Percentiles rank a stretch among this genome's conserved stretches.
phyloP scores from a whole-genome alignment of 2,888 invertebrate genomes.

The Xestia xanthographa region DNA sequence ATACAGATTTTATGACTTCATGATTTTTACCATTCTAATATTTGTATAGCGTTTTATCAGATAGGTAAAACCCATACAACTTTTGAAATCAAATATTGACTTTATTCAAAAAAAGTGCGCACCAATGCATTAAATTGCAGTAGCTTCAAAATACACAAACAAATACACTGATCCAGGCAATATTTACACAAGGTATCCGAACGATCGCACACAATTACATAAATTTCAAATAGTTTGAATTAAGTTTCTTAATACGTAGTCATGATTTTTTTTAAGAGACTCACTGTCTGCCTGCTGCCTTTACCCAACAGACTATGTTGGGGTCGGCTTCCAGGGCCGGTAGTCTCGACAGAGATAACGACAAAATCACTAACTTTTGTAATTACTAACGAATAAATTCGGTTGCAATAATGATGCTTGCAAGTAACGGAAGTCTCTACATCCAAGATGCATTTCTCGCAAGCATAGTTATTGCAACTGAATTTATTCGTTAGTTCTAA shows the following conservation, averaged over 20 bases:
- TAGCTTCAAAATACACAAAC: not conserved
- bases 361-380: no score
- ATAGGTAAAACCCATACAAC: not conserved
- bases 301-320: no score
- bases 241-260: no score
- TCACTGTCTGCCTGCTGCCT: no score
- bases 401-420: no score
- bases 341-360: no score
- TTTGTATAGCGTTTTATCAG: not conserved
- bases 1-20: not conserved
- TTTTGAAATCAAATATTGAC: conserved; percentile 3
- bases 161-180: not conserved
- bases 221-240: not conserved
- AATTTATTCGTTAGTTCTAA: no score
- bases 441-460: no score
- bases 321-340: not conserved
- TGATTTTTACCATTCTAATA: not conserved
- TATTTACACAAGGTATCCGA: conserved; percentile 8
- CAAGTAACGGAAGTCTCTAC: no score
- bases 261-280: no score
- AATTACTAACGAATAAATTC: no score
- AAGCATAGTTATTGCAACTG: no score
- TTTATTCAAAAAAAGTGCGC: not conserved
- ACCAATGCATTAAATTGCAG: not conserved
- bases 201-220: not conserved